These are phyloP conservation scores for Chondrosia reniformis DNA, from an alignment of 37 sponge, comb jelly and placozoan species.

Conservation along the genomic window DNA sequence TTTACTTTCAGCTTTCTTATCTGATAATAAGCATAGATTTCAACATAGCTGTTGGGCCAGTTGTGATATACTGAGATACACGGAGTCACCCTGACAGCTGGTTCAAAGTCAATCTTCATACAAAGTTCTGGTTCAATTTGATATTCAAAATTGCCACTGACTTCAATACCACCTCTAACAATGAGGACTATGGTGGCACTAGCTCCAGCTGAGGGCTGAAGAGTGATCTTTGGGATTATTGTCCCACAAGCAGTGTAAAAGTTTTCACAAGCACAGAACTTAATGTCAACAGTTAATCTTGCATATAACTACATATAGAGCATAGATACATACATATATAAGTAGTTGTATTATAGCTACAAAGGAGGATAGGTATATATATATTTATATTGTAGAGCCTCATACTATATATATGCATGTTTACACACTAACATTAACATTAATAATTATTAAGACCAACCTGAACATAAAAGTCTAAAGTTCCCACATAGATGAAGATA, in stretches of 20 bases:
- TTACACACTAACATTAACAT: background rate
- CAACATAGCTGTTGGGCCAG: constrained; percentile 30
- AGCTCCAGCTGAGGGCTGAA: background rate
- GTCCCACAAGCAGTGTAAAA: constrained; percentile 20
- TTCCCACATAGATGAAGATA: constrained; percentile 26
- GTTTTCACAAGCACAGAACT: constrained; percentile 23
- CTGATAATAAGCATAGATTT: constrained; percentile 27
- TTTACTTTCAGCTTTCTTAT: background rate
- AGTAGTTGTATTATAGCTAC: background rate
- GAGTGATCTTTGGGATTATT: background rate
- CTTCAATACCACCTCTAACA: constrained; percentile 18
- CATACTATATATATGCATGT: background rate
- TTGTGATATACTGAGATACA: constrained; percentile 18
- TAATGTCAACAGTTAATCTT: background rate
- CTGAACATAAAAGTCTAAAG: constrained; percentile 12
- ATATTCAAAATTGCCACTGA: constrained; percentile 14
- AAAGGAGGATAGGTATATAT: background rate
- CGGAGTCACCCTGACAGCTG: background rate
- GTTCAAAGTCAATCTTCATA: constrained; percentile 14
- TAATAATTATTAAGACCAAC: background rate
- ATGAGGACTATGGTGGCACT: constrained; percentile 2
- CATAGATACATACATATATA: background rate
- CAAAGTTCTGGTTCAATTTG: constrained; percentile 12
- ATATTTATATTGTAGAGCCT: background rate
- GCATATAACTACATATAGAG: background rate